Evolutionary conservation across 2,888 invertebrate genomes (phyloP), one percentile per base, ranked within the genome.

Genomic region (Lasioglossum calceatum): DNA sequence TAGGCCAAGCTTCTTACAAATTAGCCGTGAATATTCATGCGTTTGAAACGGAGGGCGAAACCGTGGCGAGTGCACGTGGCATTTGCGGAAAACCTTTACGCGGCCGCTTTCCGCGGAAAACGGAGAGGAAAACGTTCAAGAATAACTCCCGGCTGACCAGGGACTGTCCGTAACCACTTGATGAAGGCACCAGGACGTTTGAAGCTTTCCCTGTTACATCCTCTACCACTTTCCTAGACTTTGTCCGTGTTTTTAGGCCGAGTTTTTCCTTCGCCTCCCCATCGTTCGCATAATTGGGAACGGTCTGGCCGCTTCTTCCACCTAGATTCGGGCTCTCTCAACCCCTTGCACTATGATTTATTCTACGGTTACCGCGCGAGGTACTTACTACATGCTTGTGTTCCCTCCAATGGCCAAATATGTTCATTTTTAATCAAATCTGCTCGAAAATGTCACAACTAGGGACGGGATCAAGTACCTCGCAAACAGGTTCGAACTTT

Each of bases 21-120:
- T 94, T 94, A 94, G 92, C 92, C 91, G 94, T 94, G 94, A 95
- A 95, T 94, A 95, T 94, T 95, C 94, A 94, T 94, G 93, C 91
- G 89, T 89, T 84, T 72, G 67, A 39, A 86, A 86, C 79, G 23
- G 70, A 70, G 77, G 81, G 86, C 81, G 87, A 91, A 93, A 92
- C 87, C 87, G 79, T 81, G 83, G 39, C 54, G 77, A 83, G 82
- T 78, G 77, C 81, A 50, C 77, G 84, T 84, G 73, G 77, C 44
- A 77, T 83, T 83, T 82, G 72, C 70, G 73, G 78, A 61, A 87
- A 87, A 86, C 79, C 82, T 85, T 88, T 81, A 77, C 67, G 73
- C 64, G 80, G 79, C 79, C 79, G 77, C 80, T 84, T 88, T 88
- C 79, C 77, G 23, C 73, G 87, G 74, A 70, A 76, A 47, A 77